A percentile compares a stretch with the other conserved stretches of the same genome.
Conservation (phyloP, 2,888 invertebrate genomes). For the Eilema caniola region DNA sequence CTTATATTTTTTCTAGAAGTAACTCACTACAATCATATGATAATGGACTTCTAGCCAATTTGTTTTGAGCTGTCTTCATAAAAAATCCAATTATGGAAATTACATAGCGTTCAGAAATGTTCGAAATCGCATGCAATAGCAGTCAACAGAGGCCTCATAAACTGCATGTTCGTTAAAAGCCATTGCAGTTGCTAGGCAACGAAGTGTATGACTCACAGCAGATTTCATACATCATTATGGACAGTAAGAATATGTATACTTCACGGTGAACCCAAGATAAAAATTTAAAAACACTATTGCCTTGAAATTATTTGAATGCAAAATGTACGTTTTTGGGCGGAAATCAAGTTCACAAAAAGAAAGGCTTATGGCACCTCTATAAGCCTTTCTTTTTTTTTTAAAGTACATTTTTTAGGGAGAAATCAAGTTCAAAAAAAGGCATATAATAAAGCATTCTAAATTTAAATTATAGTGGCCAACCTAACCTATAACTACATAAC, state of each 20-base stretch:
- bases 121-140: background rate
- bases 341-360: too few species aligned
- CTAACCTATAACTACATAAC: background rate
- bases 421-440: background rate
- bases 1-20: background rate
- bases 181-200: constrained; percentile 46
- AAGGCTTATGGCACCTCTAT: too few species aligned
- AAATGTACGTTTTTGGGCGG: too few species aligned
- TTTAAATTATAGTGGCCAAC: background rate
- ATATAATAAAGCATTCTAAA: background rate
- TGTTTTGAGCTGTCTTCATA: background rate
- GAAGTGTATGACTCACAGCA: constrained; percentile 39
- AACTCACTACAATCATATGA: background rate
- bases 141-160: background rate
- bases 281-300: background rate
- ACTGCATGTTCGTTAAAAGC: background rate
- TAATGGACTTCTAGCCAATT: background rate
- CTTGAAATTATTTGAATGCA: background rate
- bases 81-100: background rate
- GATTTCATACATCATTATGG: constrained; percentile 9
- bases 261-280: background rate
- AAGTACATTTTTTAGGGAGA: too few species aligned
- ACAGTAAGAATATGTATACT: background rate
- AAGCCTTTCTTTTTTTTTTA: too few species aligned
- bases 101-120: background rate